Conservation (phyloP, 2,888 invertebrate species). For the Pammene aurita region DNA sequence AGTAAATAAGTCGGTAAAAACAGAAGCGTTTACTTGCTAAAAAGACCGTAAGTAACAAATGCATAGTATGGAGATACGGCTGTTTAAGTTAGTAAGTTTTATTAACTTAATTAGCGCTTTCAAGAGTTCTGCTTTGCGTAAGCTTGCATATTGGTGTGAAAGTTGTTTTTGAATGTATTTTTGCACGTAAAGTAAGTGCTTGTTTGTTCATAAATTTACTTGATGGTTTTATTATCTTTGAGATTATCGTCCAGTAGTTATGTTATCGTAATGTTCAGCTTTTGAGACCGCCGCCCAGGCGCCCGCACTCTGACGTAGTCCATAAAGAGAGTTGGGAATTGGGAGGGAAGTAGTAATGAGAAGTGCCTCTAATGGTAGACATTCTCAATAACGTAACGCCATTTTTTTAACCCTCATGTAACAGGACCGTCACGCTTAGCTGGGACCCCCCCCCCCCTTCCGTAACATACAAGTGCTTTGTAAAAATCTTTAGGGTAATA, state of each 20-base stretch:
- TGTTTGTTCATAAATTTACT: constrained; percentile 15
- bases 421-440: no score
- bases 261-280: background rate
- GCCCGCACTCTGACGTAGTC: no score
- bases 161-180: constrained; percentile 21
- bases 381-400: no score
- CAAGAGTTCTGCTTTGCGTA: constrained; percentile 23
- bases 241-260: background rate
- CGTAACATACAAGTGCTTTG: no score
- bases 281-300: no score
- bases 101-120: constrained; percentile 21
- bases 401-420: no score
- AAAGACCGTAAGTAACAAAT: background rate
- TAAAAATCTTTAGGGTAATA: no score
- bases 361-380: no score
- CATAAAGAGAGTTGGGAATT: no score
- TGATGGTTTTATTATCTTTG: constrained; percentile 5
- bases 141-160: constrained; percentile 28
- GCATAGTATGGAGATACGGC: background rate
- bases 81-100: background rate
- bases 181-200: constrained; percentile 3
- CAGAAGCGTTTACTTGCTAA: background rate
- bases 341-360: no score
- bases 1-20: constrained; percentile 30
- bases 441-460: no score